A percentile compares a stretch with the other conserved stretches of the same genome.
These are phyloP conservation scores for Nibea coibor DNA, from an alignment of 2,113 vertebrate genomes.

Conservation along the genomic window DNA sequence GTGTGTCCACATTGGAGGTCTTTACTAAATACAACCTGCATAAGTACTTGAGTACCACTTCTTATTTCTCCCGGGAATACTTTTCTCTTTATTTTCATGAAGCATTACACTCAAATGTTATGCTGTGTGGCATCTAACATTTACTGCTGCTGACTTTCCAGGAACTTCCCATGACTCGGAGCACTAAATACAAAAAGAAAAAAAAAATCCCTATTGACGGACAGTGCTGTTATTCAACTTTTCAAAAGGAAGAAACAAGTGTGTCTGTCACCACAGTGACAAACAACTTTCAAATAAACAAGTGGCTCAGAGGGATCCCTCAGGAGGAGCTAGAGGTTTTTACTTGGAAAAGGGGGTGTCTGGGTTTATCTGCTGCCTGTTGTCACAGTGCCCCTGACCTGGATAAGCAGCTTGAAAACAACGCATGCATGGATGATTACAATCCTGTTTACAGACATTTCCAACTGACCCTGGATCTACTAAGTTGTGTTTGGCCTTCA, in stretches of 20 bases:
- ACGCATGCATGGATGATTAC: conserved; percentile 20
- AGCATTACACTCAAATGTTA: background rate
- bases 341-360: conserved; percentile 2
- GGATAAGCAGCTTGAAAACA: conserved; percentile 46
- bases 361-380: conserved; percentile 10
- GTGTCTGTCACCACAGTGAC: background rate
- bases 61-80: background rate
- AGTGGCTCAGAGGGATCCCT: conserved; percentile 4
- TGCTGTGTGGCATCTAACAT: background rate
- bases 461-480: background rate
- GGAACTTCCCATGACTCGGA: conserved; percentile 3
- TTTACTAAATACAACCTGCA: conserved; percentile 3
- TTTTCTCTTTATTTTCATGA: background rate
- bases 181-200: background rate
- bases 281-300: conserved; percentile 27
- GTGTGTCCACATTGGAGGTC: background rate
- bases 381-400: conserved; percentile 13
- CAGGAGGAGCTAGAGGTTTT: conserved; percentile 15
- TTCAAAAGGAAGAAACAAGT: background rate
- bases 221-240: background rate
- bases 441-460: conserved; percentile 46
- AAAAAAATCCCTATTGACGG: background rate
- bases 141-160: background rate
- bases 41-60: background rate
- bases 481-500: background rate